These are phyloP conservation scores for Gymnothorax javanicus DNA, from an alignment of 2,797 vertebrate genomes.

Conservation along the genomic window DNA sequence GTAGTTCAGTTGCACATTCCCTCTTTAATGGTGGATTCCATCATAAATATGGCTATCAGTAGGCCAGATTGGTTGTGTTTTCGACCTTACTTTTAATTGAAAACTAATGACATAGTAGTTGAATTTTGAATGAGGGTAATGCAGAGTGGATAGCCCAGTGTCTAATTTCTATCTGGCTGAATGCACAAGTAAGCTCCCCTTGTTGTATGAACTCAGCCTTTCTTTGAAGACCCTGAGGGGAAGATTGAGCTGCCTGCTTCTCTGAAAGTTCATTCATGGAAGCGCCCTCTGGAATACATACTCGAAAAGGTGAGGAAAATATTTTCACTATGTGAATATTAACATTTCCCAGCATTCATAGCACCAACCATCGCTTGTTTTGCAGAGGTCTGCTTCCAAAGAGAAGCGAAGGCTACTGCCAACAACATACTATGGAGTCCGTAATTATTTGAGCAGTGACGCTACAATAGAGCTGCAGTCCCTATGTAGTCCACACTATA, in stretches of 20 bases:
- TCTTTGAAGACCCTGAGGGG: constrained; percentile 90
- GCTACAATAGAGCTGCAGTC: too few species aligned
- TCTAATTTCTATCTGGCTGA: not conserved
- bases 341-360: not conserved
- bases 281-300: constrained; percentile 83
- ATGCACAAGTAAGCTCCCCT: not conserved
- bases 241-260: constrained; percentile 80
- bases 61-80: not conserved
- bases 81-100: not conserved
- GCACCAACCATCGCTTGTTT: not conserved
- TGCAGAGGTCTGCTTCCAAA: not conserved
- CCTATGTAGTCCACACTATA: too few species aligned
- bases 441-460: too few species aligned
- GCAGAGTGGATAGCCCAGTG: not conserved
- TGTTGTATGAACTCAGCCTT: constrained; percentile 60
- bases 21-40: not conserved
- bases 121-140: not conserved
- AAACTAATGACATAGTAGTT: not conserved
- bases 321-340: not conserved
- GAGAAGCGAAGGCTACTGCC: not conserved
- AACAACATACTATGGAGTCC: too few species aligned
- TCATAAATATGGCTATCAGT: not conserved
- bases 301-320: constrained; percentile 71
- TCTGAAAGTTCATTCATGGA: constrained; percentile 86
- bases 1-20: not conserved